Evolutionary conservation across 2,797 vertebrate species (phyloP).

Genomic region (Enteromius fasciolatus): DNA sequence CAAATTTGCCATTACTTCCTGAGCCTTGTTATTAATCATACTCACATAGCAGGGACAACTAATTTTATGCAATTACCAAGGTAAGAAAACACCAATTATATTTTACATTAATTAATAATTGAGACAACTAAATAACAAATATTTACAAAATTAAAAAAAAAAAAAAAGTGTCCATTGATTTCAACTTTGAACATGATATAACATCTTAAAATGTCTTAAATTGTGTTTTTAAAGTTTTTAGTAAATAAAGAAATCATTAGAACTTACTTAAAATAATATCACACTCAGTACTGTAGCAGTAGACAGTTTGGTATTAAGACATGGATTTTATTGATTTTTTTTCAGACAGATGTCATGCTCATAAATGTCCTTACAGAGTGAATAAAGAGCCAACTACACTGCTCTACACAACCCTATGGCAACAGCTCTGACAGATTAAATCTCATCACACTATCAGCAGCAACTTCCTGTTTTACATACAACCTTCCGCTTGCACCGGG

Average conservation of each 20-base stretch:
- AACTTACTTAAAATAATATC: not conserved
- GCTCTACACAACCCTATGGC: slow-evolving; percentile 53
- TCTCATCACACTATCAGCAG: slow-evolving; percentile 21
- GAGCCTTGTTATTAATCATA: not conserved
- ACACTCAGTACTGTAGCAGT: not conserved
- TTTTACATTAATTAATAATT: no score
- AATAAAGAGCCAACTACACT: slow-evolving; percentile 57
- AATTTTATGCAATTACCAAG: not conserved
- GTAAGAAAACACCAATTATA: not conserved
- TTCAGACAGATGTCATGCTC: slow-evolving; percentile 64
- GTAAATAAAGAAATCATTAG: no score
- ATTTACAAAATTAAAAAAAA: not conserved
- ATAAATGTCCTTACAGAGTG: slow-evolving; percentile 62
- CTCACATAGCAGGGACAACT: not conserved
- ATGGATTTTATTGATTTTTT: slow-evolving; percentile 62
- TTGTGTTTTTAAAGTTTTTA: not conserved
- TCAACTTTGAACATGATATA: not conserved
- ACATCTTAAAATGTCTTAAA: not conserved
- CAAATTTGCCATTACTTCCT: not conserved
- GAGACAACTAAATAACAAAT: no score
- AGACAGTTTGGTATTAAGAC: slow-evolving; percentile 58
- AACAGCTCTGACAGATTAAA: slow-evolving; percentile 43
- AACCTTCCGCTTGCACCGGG: slow-evolving; percentile 26
- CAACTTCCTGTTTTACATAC: slow-evolving; percentile 39
- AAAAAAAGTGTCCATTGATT: not conserved